Percentiles rank a stretch among this genome's conserved stretches.
Conservation (phyloP, 1,140 invertebrate species). For the Meloidogyne floridensis region DNA sequence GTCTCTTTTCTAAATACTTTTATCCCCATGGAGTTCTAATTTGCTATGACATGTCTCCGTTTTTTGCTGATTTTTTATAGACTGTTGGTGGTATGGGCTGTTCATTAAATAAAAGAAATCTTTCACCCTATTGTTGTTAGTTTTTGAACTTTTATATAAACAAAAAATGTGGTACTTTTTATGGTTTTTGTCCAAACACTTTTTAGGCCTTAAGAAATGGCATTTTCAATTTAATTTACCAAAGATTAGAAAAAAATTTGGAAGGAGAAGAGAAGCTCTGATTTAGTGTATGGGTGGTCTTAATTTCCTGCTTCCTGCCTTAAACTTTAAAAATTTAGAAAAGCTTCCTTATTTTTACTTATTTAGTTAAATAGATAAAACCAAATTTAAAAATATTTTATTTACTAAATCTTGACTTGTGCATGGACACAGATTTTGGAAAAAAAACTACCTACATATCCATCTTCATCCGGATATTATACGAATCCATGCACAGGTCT, state of each 20-base stretch:
- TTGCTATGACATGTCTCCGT: background rate
- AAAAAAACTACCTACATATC: no score
- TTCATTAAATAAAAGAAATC: background rate
- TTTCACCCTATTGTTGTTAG: background rate
- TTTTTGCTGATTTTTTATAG: background rate
- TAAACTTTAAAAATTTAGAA: background rate
- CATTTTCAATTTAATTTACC: background rate
- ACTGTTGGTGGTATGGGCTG: background rate
- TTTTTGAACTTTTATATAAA: background rate
- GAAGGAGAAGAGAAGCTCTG: no score
- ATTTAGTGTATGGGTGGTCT: background rate
- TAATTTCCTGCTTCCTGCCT: background rate
- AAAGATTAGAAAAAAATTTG: background rate
- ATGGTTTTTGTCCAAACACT: no score
- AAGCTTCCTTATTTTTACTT: background rate
- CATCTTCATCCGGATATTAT: no score
- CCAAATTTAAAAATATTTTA: no score
- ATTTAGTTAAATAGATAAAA: background rate
- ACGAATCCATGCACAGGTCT: no score
- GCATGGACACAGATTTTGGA: no score
- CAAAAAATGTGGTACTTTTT: background rate
- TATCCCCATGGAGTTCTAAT: background rate
- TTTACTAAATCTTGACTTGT: no score
- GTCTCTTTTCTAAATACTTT: background rate
- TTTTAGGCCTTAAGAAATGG: background rate